A percentile compares a stretch with the other conserved stretches of the same genome.
Evolutionary conservation across 2,888 invertebrate genomes (phyloP).

Genomic region (Nephrotoma guestfalica): DNA sequence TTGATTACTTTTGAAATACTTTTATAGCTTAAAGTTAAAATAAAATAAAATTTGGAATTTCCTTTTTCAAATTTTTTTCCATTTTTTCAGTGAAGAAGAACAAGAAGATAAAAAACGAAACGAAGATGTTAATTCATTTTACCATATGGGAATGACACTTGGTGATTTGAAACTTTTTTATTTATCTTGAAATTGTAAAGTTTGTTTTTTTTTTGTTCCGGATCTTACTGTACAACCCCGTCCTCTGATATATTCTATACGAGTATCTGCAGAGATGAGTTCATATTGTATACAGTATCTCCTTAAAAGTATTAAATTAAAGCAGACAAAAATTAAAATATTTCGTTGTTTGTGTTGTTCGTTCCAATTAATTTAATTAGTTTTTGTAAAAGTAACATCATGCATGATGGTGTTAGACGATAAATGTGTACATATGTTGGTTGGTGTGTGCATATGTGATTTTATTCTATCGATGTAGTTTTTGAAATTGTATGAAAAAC

Average conservation of each 20-base stretch:
- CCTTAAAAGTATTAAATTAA: background rate
- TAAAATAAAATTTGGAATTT: background rate
- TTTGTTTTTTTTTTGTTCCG: background rate
- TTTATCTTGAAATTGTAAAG: background rate
- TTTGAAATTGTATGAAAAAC: background rate
- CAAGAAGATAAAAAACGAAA: background rate
- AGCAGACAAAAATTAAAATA: background rate
- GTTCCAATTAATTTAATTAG: background rate
- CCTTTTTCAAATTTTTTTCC: background rate
- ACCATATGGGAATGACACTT: background rate
- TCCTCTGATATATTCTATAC: background rate
- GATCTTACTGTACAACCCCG: background rate
- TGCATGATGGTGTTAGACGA: background rate
- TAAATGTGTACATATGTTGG: background rate
- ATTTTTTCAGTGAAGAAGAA: background rate
- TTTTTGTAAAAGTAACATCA: background rate
- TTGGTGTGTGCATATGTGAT: background rate
- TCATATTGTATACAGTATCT: background rate
- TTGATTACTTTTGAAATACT: background rate
- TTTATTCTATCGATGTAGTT: background rate
- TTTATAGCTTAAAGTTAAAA: background rate
- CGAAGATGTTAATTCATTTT: background rate
- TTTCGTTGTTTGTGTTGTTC: background rate
- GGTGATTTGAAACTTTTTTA: background rate
- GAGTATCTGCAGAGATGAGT: background rate